These are phyloP conservation scores for Eunapius fragilis DNA, from an alignment of 37 sponge, comb jelly and placozoan species.

Conservation along the genomic window DNA sequence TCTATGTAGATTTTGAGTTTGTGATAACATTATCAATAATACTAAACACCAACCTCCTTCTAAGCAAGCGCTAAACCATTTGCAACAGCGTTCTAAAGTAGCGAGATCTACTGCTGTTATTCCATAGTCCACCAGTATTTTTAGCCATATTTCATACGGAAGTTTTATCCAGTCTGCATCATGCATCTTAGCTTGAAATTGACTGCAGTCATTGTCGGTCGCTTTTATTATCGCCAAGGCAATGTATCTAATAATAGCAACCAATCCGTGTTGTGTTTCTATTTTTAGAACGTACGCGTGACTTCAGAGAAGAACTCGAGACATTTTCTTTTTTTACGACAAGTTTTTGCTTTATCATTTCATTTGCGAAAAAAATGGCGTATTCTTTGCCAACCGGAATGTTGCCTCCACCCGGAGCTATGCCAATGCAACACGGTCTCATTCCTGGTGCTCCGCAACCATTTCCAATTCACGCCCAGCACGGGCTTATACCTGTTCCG, in stretches of 20 bases:
- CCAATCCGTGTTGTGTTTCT: not conserved
- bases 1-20: constrained; percentile 11
- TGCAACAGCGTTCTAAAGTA: constrained; percentile 43
- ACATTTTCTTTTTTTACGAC: not conserved
- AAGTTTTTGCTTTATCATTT: not conserved
- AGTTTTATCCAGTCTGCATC: constrained; percentile 24
- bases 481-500: not conserved
- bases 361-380: not conserved
- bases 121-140: constrained; percentile 41
- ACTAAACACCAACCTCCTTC: constrained; percentile 28
- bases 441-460: not conserved
- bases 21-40: not conserved
- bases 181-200: not conserved
- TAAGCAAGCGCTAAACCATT: constrained; percentile 49
- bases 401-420: not conserved
- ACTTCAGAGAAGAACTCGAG: not conserved
- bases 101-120: constrained; percentile 47
- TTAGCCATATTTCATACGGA: constrained; percentile 68
- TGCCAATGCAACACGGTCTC: not conserved
- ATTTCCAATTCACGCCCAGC: not conserved
- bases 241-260: not conserved
- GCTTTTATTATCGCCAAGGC: not conserved
- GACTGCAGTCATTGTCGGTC: not conserved
- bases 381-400: not conserved
- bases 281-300: not conserved